A percentile compares a stretch with the other conserved stretches of the same genome.
These are phyloP conservation scores for Poicephalus meyeri DNA, from an alignment of 2,113 vertebrate genomes.

Conservation along the genomic window DNA sequence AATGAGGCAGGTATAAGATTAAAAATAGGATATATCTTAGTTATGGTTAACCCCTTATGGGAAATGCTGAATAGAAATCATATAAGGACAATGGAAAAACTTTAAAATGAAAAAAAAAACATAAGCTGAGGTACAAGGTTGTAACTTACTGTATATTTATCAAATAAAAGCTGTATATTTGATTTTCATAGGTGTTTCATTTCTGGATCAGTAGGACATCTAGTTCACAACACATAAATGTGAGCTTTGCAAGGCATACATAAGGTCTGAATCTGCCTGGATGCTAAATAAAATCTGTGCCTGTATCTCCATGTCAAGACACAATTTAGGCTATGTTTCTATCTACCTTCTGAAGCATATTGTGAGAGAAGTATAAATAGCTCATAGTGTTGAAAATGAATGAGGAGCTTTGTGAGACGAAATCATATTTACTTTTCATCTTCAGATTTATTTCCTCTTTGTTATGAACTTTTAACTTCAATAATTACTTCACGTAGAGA, in stretches of 20 bases:
- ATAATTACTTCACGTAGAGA: slow-evolving; percentile 47
- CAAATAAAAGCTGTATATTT: not conserved
- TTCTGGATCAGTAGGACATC: slow-evolving; percentile 19
- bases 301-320: not conserved
- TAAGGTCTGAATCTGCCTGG: not conserved
- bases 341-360: not conserved
- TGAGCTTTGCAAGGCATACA: slow-evolving; percentile 7
- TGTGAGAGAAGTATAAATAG: not conserved
- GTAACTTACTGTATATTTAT: not conserved
- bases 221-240: slow-evolving; percentile 19
- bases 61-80: not conserved
- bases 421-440: slow-evolving; percentile 12
- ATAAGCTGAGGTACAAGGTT: not conserved
- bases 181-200: not conserved
- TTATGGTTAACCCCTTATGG: not conserved
- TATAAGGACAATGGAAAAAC: not conserved
- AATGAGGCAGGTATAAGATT: not conserved
- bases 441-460: slow-evolving; percentile 20
- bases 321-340: not conserved
- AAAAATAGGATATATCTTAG: not conserved
- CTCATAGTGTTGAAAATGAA: slow-evolving; percentile 23
- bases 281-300: not conserved
- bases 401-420: not conserved
- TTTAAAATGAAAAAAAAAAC: not conserved
- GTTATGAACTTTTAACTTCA: slow-evolving; percentile 58